phyloP scores from a whole-genome alignment of 2,113 vertebrate genomes.

The Mobula birostris region DNA sequence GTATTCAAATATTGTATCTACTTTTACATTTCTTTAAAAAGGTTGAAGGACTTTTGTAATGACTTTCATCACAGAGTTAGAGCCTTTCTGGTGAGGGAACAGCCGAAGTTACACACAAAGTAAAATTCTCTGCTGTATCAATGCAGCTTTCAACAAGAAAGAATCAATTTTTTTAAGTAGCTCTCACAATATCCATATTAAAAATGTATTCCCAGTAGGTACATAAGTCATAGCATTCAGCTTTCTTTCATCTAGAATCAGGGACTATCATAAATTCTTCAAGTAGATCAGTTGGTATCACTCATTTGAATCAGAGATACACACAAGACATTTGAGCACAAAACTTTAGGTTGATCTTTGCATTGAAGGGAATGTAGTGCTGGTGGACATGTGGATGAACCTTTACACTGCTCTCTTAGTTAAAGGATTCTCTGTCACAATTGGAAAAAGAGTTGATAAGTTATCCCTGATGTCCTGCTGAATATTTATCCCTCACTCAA shows the following conservation, averaged over 20 bases:
- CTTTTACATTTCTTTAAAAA: background rate
- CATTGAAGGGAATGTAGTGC: too few species aligned
- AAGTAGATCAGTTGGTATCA: too few species aligned
- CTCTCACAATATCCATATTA: background rate
- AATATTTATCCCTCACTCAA: too few species aligned
- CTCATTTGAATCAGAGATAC: too few species aligned
- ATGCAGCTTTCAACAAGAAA: background rate
- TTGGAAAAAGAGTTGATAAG: too few species aligned
- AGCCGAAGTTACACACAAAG: background rate
- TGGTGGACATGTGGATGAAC: too few species aligned
- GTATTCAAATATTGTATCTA: background rate
- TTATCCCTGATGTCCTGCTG: too few species aligned
- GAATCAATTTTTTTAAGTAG: background rate
- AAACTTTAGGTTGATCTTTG: too few species aligned
- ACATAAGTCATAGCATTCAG: background rate
- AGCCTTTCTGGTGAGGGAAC: background rate
- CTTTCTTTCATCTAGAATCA: background rate
- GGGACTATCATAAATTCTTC: background rate
- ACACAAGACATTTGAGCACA: too few species aligned
- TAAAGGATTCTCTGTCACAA: too few species aligned
- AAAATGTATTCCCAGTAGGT: background rate
- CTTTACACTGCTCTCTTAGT: too few species aligned
- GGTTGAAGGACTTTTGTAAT: background rate
- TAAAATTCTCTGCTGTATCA: background rate
- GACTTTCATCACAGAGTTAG: background rate